Conservation (phyloP, 37 sponge, comb jelly and placozoan species). For the Cladorhizidae sp. region DNA sequence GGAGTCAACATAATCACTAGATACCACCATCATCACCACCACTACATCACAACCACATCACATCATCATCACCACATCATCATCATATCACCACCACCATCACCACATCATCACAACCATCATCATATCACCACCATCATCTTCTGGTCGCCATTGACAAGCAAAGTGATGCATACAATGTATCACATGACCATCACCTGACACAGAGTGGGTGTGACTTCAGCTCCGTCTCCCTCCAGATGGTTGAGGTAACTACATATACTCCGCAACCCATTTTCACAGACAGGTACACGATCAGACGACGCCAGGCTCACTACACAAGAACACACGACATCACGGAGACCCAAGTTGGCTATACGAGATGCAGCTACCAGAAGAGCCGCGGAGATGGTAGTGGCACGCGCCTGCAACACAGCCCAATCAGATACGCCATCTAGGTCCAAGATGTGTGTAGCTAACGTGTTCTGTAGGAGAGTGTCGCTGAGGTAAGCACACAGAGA, state of each 20-base stretch:
- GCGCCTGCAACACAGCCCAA: slow-evolving; percentile 65
- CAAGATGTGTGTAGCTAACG: slow-evolving; percentile 23
- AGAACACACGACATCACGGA: slow-evolving; percentile 22
- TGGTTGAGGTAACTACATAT: slow-evolving; percentile 41
- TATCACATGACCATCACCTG: slow-evolving; percentile 16
- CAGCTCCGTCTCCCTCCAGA: not conserved
- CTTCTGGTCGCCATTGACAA: no score
- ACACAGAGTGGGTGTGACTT: slow-evolving; percentile 12
- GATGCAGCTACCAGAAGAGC: slow-evolving; percentile 22
- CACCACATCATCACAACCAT: no score
- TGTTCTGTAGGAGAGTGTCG: slow-evolving; percentile 23
- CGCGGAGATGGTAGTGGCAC: slow-evolving; percentile 39
- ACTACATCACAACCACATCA: no score
- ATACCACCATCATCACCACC: no score
- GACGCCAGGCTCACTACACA: slow-evolving; percentile 37
- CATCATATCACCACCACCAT: no score
- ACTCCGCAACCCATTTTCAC: slow-evolving; percentile 52
- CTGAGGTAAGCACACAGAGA: slow-evolving; percentile 26
- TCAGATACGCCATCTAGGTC: slow-evolving; percentile 30
- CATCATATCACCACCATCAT: no score
- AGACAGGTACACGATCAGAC: slow-evolving; percentile 70
- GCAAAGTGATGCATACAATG: no score
- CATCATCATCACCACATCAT: no score
- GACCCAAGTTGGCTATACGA: slow-evolving; percentile 16
- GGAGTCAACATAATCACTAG: no score